Evolutionary conservation across 2,797 vertebrate species (phyloP).

Genomic region (Mormyrops boulengeri): DNA sequence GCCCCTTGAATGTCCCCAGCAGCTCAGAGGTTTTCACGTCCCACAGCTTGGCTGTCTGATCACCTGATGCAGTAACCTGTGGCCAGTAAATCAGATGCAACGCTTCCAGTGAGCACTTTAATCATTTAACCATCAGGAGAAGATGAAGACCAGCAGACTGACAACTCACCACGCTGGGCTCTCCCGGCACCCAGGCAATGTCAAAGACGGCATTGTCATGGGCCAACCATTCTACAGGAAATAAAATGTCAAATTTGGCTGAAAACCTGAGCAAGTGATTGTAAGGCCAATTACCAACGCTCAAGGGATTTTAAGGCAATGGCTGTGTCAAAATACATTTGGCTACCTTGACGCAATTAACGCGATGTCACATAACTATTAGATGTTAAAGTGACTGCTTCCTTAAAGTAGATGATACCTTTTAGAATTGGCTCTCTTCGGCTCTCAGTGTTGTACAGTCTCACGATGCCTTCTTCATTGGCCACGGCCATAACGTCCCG

Average conservation of each 20-base stretch:
- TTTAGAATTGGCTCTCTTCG: constrained; percentile 63
- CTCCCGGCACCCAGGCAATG: constrained; percentile 87
- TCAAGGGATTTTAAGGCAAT: not conserved
- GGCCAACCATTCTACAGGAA: constrained; percentile 81
- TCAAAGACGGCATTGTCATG: constrained; percentile 97
- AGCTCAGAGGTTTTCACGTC: constrained; percentile 78
- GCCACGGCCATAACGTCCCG: constrained; percentile 75
- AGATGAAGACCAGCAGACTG: not conserved
- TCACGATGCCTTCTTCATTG: constrained; percentile 89
- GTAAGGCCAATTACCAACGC: too few relatives aligned
- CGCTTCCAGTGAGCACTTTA: not conserved
- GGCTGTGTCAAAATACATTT: not conserved
- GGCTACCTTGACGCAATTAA: not conserved
- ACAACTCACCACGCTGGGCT: constrained; percentile 76
- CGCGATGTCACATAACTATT: not conserved
- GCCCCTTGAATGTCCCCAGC: constrained; percentile 85
- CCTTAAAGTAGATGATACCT: constrained; percentile 61
- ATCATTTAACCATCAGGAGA: not conserved
- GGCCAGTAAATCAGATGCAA: constrained; percentile 14
- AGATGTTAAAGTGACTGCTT: not conserved
- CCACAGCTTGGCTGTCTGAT: constrained; percentile 91
- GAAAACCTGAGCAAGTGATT: not conserved
- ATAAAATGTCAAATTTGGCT: not conserved
- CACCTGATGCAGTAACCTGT: constrained; percentile 92
- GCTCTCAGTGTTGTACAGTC: constrained; percentile 80